Evolutionary conservation across 2,888 invertebrate genomes (phyloP).

Genomic region (Netelia fuscicornis): DNA sequence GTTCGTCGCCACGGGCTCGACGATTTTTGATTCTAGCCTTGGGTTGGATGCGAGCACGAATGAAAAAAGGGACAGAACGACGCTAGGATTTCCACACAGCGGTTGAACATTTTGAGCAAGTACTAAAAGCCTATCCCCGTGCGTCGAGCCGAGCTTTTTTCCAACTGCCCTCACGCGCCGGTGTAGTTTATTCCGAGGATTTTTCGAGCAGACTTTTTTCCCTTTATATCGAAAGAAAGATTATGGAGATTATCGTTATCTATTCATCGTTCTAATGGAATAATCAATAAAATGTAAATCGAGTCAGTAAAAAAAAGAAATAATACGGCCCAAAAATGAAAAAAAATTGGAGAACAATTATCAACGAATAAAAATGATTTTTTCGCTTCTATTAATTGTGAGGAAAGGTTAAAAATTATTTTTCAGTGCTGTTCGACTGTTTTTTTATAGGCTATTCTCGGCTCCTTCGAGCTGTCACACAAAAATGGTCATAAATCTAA

Average conservation of each 20-base stretch:
- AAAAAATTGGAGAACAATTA: neutral
- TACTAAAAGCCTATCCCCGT: neutral
- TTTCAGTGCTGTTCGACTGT: neutral
- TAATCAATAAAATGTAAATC: neutral
- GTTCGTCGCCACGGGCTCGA: neutral
- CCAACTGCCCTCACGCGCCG: neutral
- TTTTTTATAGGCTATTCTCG: neutral
- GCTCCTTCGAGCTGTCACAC: neutral
- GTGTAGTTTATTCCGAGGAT: neutral
- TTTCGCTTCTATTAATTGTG: neutral
- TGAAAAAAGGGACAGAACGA: neutral
- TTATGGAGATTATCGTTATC: neutral
- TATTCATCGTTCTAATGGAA: neutral
- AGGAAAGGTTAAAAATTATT: neutral
- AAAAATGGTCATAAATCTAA: conserved; percentile 44
- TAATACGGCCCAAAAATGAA: neutral
- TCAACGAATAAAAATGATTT: neutral
- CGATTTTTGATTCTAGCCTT: neutral
- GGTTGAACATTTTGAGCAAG: neutral
- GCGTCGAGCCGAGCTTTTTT: neutral
- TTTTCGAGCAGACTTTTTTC: neutral
- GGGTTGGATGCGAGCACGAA: neutral
- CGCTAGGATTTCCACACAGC: neutral
- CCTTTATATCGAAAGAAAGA: neutral
- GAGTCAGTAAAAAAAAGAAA: neutral